Evolutionary conservation across 1,140 invertebrate genomes (phyloP).

Genomic region (Drosophila ananassae): DNA sequence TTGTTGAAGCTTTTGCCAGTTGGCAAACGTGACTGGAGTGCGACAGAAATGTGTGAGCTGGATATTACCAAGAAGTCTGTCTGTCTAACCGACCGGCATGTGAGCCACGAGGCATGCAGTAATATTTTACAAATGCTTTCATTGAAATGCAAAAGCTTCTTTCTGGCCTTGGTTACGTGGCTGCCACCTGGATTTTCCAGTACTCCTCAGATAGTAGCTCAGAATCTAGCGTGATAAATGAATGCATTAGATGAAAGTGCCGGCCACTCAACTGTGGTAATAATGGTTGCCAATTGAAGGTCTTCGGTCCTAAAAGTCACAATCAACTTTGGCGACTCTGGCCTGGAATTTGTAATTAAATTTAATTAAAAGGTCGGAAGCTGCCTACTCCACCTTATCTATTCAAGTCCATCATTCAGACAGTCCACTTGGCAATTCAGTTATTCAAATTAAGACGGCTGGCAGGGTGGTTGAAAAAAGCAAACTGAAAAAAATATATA

Average conservation of each 20-base stretch:
- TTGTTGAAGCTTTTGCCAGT: slow-evolving; percentile 70
- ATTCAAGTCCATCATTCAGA: slow-evolving; percentile 65
- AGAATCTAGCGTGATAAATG: slow-evolving; percentile 43
- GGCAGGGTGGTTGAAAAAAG: slow-evolving; percentile 9
- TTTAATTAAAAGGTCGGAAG: slow-evolving; percentile 77
- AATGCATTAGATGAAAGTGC: slow-evolving; percentile 51
- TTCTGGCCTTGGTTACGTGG: slow-evolving; percentile 54
- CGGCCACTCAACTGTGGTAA: slow-evolving; percentile 25
- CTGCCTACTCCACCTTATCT: slow-evolving; percentile 33
- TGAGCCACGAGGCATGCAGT: slow-evolving; percentile 46
- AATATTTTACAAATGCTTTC: slow-evolving; percentile 70
- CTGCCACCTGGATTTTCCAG: slow-evolving; percentile 44
- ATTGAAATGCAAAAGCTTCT: slow-evolving; percentile 64
- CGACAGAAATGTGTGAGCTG: slow-evolving; percentile 53
- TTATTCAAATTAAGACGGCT: slow-evolving; percentile 71
- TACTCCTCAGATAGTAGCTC: neutral
- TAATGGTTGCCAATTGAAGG: slow-evolving; percentile 20
- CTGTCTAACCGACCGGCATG: slow-evolving; percentile 15
- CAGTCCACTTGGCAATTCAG: slow-evolving; percentile 77
- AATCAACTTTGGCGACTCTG: slow-evolving; percentile 37
- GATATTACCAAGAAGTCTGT: slow-evolving; percentile 27
- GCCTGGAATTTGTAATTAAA: slow-evolving; percentile 76
- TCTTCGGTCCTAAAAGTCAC: slow-evolving; percentile 37
- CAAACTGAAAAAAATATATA: slow-evolving; percentile 35
- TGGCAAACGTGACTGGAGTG: slow-evolving; percentile 72